Percentiles rank a stretch among this genome's conserved stretches.
Evolutionary conservation across 1,140 invertebrate genomes (phyloP).

Genomic region (Atopsyche davidsoni): DNA sequence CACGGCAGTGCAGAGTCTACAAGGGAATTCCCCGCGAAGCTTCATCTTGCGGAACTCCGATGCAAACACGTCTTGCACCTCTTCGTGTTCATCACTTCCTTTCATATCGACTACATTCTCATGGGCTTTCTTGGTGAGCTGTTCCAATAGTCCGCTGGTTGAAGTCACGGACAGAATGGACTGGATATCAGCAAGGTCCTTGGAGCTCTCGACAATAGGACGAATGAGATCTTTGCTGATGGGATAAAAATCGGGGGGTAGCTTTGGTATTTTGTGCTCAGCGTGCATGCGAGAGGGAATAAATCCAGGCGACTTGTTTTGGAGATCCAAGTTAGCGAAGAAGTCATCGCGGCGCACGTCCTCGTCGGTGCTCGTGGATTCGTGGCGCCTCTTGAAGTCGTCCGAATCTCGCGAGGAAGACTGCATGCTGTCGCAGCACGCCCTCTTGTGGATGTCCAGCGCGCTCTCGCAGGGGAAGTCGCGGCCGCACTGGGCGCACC

Average conservation of each 20-base stretch:
- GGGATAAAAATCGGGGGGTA: conserved; percentile 21
- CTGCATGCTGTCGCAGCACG: conserved; percentile 43
- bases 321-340: conserved; percentile 71
- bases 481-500: conserved; percentile 63
- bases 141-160: conserved; percentile 55
- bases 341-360: conserved; percentile 66
- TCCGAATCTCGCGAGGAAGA: conserved; percentile 32
- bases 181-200: conserved; percentile 78
- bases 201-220: conserved; percentile 43
- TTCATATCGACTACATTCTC: conserved; percentile 39
- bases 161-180: conserved; percentile 73
- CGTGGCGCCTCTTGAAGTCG: conserved; percentile 31
- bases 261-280: conserved; percentile 12
- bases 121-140: conserved; percentile 42
- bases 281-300: conserved; percentile 32
- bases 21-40: conserved; percentile 80
- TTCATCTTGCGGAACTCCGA: conserved; percentile 80
- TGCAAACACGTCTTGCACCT: conserved; percentile 72
- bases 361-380: conserved; percentile 38
- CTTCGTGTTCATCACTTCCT: conserved; percentile 53
- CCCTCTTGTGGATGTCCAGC: conserved; percentile 59
- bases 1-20: conserved; percentile 73
- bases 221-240: conserved; percentile 10
- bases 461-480: conserved; percentile 71
- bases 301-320: conserved; percentile 54